Conservation (phyloP, 2,113 vertebrate genomes). For the Montifringilla adamsi region DNA sequence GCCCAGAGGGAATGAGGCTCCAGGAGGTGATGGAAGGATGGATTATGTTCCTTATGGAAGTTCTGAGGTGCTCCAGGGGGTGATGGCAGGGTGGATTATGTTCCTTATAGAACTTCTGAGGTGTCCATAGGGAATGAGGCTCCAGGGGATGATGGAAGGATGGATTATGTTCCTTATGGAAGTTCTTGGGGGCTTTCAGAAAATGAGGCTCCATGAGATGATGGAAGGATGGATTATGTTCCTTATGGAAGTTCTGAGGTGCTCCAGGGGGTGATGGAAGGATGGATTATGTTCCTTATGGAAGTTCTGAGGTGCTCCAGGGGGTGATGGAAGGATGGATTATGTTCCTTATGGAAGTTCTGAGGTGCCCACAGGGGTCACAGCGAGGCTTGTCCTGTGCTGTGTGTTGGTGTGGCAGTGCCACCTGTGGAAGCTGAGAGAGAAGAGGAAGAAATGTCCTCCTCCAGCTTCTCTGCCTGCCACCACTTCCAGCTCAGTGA, state of each 20-base stretch:
- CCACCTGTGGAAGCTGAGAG: not conserved
- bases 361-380: not conserved
- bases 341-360: too few species aligned
- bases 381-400: not conserved
- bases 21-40: not conserved
- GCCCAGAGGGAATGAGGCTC: too few species aligned
- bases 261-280: accelerated
- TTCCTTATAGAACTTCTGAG: accelerated
- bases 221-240: not conserved
- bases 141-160: not conserved
- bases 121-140: not conserved
- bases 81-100: not conserved
- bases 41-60: not conserved
- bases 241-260: accelerated
- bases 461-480: not conserved
- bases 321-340: not conserved
- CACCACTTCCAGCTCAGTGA: accelerated
- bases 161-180: accelerated
- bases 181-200: accelerated
- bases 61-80: not conserved
- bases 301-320: not conserved
- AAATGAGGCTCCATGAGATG: not conserved
- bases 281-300: not conserved
- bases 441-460: not conserved
- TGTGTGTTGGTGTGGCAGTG: not conserved